These are phyloP conservation scores for Tetrax tetrax DNA, from an alignment of 2,113 vertebrate genomes.

Conservation along the genomic window DNA sequence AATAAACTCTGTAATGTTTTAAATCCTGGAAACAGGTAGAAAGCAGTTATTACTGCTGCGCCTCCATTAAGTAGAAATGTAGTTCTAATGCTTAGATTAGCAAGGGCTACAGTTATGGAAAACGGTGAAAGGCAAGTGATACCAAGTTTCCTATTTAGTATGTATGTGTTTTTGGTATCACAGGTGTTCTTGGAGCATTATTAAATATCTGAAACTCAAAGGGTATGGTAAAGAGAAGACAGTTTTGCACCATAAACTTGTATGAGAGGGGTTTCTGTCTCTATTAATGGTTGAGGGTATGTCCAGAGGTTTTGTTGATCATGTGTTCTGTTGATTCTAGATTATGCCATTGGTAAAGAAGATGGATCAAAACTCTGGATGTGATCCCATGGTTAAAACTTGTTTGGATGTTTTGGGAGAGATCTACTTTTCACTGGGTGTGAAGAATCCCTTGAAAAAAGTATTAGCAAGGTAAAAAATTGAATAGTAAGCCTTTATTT, in stretches of 20 bases:
- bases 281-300: background rate
- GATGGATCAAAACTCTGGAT: slow-evolving; percentile 53
- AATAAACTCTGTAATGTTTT: background rate
- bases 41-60: background rate
- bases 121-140: background rate
- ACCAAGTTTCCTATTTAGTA: background rate
- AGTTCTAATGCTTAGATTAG: background rate
- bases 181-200: background rate
- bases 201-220: background rate
- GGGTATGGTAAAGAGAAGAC: background rate
- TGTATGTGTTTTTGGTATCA: background rate
- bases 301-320: background rate
- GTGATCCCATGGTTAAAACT: slow-evolving; percentile 70
- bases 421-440: slow-evolving; percentile 80
- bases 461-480: slow-evolving; percentile 79
- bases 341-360: slow-evolving; percentile 80
- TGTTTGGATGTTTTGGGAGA: slow-evolving; percentile 84
- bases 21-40: background rate
- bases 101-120: background rate
- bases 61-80: accelerated
- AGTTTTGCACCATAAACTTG: background rate
- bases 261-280: background rate
- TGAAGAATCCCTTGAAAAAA: slow-evolving; percentile 90
- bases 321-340: slow-evolving; percentile 58
- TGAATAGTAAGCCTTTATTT: background rate